Evolutionary conservation across 2,113 vertebrate species (phyloP).

Genomic region (Apeltes quadracus): DNA sequence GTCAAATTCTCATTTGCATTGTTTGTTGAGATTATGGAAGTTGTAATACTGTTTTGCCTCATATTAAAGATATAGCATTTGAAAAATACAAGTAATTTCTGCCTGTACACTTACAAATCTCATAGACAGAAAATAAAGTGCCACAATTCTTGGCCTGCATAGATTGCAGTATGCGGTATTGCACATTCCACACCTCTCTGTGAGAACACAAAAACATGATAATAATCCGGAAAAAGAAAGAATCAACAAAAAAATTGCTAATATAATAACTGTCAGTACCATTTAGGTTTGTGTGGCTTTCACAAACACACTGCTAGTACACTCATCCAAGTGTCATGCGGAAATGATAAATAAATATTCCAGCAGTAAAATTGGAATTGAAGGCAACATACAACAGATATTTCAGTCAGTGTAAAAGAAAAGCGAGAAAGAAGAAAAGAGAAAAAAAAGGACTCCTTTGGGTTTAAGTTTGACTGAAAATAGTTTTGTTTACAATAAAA

Average conservation of each 20-base stretch:
- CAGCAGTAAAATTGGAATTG: constrained; percentile 72
- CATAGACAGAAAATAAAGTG: constrained; percentile 83
- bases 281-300: constrained; percentile 57
- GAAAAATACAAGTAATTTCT: constrained; percentile 83
- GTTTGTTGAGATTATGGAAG: constrained; percentile 66
- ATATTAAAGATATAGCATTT: constrained; percentile 82
- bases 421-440: constrained; percentile 58
- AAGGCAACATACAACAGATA: constrained; percentile 78
- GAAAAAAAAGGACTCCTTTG: constrained; percentile 67
- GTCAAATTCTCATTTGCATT: constrained; percentile 67
- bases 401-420: constrained; percentile 76
- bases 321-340: constrained; percentile 61
- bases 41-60: constrained; percentile 77
- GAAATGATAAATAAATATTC: constrained; percentile 68
- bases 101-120: constrained; percentile 83
- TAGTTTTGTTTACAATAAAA: constrained; percentile 65
- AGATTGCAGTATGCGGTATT: constrained; percentile 84
- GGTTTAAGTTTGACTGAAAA: constrained; percentile 77
- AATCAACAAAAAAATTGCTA: constrained; percentile 40
- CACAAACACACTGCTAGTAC: constrained; percentile 56
- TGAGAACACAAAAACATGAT: constrained; percentile 61
- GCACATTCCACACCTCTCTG: constrained; percentile 78
- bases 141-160: constrained; percentile 85
- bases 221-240: constrained; percentile 27
- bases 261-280: constrained; percentile 43